A percentile compares a stretch with the other conserved stretches of the same genome.
Evolutionary conservation across 2,888 invertebrate genomes (phyloP).

Genomic region (Lottia scabra): DNA sequence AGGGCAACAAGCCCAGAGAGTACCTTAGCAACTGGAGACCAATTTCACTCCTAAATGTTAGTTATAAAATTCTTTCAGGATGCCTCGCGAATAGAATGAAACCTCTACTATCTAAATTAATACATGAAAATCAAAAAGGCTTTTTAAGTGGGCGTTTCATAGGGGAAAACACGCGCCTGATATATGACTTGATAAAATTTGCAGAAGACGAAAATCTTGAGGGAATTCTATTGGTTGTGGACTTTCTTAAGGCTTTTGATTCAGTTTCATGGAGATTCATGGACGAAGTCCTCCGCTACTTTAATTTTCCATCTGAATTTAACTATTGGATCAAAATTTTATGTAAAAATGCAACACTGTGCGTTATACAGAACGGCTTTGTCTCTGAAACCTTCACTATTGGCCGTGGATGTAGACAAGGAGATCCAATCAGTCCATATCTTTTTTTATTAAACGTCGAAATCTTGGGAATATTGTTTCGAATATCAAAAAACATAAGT

Average conservation of each 20-base stretch:
- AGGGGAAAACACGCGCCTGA: neutral
- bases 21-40: neutral
- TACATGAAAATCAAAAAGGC: neutral
- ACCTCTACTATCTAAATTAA: neutral
- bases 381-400: neutral
- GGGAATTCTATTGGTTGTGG: neutral
- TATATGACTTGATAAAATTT: neutral
- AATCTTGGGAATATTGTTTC: neutral
- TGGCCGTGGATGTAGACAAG: neutral
- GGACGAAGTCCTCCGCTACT: neutral
- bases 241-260: neutral
- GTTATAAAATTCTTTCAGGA: neutral
- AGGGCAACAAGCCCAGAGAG: neutral
- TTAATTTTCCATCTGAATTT: neutral
- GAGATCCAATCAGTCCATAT: neutral
- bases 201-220: neutral
- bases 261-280: neutral
- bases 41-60: neutral
- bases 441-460: neutral
- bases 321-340: neutral
- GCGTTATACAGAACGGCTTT: neutral
- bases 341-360: neutral
- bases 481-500: neutral
- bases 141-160: constrained; percentile 1
- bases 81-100: neutral